phyloP scores from a whole-genome alignment of 2,888 invertebrate genomes.

The Lottia scabra region DNA sequence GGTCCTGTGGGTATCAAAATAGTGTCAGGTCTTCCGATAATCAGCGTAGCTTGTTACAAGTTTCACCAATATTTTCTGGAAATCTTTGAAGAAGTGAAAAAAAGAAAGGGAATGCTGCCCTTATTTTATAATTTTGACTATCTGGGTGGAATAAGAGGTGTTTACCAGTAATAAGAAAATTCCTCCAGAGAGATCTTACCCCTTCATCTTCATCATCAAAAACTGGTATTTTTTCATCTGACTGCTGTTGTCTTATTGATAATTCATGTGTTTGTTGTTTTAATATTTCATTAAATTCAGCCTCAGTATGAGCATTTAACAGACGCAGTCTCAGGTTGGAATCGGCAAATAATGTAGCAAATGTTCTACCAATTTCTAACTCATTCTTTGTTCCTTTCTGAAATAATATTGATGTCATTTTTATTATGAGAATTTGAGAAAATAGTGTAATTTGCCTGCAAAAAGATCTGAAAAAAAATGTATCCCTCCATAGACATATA shows the following conservation, averaged over 20 bases:
- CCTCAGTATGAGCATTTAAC: conserved; percentile 72
- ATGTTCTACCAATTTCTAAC: conserved; percentile 74
- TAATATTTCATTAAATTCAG: conserved; percentile 72
- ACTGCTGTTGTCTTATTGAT: conserved; percentile 17
- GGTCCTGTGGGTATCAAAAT: too few relatives aligned
- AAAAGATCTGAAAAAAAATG: too few relatives aligned
- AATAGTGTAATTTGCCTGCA: too few relatives aligned
- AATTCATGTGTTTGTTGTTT: conserved; percentile 70
- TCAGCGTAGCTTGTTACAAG: too few relatives aligned
- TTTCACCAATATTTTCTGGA: too few relatives aligned
- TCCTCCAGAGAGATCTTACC: background rate
- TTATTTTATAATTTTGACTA: too few relatives aligned
- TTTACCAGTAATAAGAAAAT: background rate
- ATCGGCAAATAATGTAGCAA: conserved; percentile 75
- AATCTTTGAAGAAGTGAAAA: too few relatives aligned
- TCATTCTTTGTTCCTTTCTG: conserved; percentile 72
- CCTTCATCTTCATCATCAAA: conserved; percentile 13
- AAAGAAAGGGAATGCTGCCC: too few relatives aligned
- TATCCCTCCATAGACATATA: too few relatives aligned
- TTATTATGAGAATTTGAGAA: too few relatives aligned
- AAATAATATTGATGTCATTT: background rate
- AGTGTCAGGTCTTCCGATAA: too few relatives aligned
- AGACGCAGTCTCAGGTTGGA: conserved; percentile 73
- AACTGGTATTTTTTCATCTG: conserved; percentile 17
- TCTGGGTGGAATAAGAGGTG: too few relatives aligned